These are phyloP conservation scores for Bombus huntii DNA, from an alignment of 1,140 invertebrate species.

Conservation along the genomic window DNA sequence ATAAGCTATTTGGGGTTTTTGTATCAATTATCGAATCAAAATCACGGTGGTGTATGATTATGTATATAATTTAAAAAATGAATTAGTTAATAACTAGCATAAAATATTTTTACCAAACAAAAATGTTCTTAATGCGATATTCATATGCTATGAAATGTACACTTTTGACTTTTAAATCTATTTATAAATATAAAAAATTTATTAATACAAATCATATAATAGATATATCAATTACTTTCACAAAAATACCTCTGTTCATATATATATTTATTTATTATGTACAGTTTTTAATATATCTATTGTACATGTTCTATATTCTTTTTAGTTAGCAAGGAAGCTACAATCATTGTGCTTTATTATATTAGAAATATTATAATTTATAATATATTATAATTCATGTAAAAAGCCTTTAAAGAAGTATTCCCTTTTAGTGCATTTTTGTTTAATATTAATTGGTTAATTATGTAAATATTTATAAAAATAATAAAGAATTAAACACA, in stretches of 20 bases:
- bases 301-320: slow-evolving; percentile 1
- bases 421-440: not conserved
- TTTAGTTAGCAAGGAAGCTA: not conserved
- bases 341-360: not conserved
- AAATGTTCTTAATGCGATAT: not conserved
- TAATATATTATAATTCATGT: not conserved
- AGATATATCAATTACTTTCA: slow-evolving; percentile 5
- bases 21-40: not conserved
- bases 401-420: not conserved
- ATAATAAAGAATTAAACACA: not conserved
- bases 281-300: slow-evolving; percentile 5
- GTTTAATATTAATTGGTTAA: too few species aligned
- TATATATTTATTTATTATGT: slow-evolving; percentile 17
- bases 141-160: not conserved
- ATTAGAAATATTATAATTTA: not conserved
- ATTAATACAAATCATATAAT: slow-evolving; percentile 7
- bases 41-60: not conserved
- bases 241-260: slow-evolving; percentile 4
- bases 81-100: slow-evolving; percentile 12
- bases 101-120: not conserved
- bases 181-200: slow-evolving; percentile 7
- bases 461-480: not conserved
- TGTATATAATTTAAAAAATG: slow-evolving; percentile 29
- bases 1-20: not conserved
- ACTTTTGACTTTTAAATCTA: slow-evolving; percentile 20